Evolutionary conservation across 2,113 vertebrate species (phyloP).

Genomic region (Pelodiscus sinensis): DNA sequence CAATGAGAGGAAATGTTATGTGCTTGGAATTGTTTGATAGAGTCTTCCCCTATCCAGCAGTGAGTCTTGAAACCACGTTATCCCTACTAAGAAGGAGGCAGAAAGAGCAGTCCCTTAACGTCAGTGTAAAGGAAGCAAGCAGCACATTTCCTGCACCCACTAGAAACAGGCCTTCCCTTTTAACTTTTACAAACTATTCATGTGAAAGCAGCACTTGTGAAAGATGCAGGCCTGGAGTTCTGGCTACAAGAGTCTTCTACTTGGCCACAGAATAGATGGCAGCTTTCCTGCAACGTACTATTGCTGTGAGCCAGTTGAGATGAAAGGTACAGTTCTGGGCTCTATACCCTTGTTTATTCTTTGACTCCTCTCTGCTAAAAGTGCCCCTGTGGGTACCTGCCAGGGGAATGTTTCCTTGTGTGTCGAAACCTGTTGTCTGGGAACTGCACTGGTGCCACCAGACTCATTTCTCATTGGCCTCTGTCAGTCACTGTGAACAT

Average conservation of each 20-base stretch:
- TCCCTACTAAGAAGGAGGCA: constrained; percentile 55
- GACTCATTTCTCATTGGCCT: background rate
- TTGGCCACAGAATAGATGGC: constrained; percentile 42
- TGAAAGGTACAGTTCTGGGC: background rate
- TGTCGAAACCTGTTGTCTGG: fast-evolving
- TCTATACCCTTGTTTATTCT: background rate
- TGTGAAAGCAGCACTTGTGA: constrained; percentile 44
- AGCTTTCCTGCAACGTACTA: constrained; percentile 48
- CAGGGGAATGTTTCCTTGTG: background rate
- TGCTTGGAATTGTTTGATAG: constrained; percentile 48
- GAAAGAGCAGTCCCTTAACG: background rate
- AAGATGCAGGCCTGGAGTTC: constrained; percentile 51
- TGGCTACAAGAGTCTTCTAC: constrained; percentile 57
- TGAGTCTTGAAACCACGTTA: constrained; percentile 57
- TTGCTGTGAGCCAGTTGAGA: background rate
- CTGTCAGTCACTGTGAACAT: background rate
- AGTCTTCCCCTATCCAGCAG: constrained; percentile 57
- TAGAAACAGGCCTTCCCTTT: constrained; percentile 58
- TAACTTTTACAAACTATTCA: constrained; percentile 41
- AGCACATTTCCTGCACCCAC: constrained; percentile 17
- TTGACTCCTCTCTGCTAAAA: background rate
- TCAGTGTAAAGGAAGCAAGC: constrained; percentile 46
- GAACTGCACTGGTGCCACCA: background rate
- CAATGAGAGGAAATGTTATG: constrained; percentile 50
- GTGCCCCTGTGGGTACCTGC: background rate